These are phyloP conservation scores for Griposia aprilina DNA, from an alignment of 2,888 invertebrate species.

Conservation along the genomic window DNA sequence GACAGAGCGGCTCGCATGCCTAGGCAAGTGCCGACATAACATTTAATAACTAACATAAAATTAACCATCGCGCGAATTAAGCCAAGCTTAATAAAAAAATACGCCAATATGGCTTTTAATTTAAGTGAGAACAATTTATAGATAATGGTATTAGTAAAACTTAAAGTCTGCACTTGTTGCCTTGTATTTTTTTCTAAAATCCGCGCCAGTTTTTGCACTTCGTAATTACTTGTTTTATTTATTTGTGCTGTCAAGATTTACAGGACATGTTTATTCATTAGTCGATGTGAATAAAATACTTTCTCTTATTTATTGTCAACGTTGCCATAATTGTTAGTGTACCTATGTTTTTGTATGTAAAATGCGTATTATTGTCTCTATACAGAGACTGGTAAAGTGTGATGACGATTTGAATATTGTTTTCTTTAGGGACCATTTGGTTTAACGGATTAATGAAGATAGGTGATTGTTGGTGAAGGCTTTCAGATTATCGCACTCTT, in stretches of 20 bases:
- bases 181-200: conserved; percentile 88
- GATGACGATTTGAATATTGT: conserved; percentile 87
- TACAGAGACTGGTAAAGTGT: conserved; percentile 83
- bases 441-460: conserved; percentile 80
- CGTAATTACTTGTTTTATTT: conserved; percentile 74
- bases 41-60: conserved; percentile 84
- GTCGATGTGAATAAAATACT: conserved; percentile 85
- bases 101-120: conserved; percentile 87
- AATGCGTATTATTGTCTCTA: conserved; percentile 88
- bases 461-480: conserved; percentile 74
- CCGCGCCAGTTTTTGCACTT: conserved; percentile 82
- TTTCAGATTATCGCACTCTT: conserved; percentile 71
- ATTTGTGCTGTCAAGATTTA: conserved; percentile 86
- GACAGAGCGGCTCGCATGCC: conserved; percentile 76
- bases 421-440: conserved; percentile 90
- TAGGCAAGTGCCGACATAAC: conserved; percentile 79
- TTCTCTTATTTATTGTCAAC: conserved; percentile 89
- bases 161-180: conserved; percentile 91
- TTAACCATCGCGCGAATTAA: conserved; percentile 88
- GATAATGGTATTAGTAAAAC: conserved; percentile 86
- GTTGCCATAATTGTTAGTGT: conserved; percentile 91
- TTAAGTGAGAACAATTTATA: conserved; percentile 81
- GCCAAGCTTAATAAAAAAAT: conserved; percentile 86
- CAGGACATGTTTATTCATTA: conserved; percentile 75
- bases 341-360: conserved; percentile 84